Percentiles rank a stretch among this genome's conserved stretches.
These are phyloP conservation scores for Callinectes sapidus DNA, from an alignment of 2,888 invertebrate genomes.

Conservation along the genomic window DNA sequence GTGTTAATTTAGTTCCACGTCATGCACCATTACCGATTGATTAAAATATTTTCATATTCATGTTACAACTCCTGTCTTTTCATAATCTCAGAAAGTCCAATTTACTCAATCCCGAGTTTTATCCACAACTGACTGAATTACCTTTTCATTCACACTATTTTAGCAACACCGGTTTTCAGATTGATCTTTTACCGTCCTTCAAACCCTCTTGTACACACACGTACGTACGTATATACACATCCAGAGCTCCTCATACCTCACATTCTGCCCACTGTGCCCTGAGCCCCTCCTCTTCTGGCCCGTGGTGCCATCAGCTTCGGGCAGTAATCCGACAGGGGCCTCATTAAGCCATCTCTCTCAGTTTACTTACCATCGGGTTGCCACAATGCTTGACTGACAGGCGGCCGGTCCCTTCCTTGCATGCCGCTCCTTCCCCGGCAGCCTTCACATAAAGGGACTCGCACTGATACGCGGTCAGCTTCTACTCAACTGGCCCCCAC, in stretches of 20 bases:
- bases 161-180: not conserved
- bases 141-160: not conserved
- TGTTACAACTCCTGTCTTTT: not conserved
- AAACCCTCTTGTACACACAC: not conserved
- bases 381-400: slow-evolving; percentile 41
- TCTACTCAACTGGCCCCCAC: not conserved
- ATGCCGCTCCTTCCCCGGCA: not conserved
- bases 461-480: not conserved
- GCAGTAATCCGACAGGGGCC: slow-evolving; percentile 39
- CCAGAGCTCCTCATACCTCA: not conserved
- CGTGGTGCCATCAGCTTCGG: slow-evolving; percentile 33
- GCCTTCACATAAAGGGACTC: not conserved
- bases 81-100: not conserved
- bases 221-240: not conserved
- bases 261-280: slow-evolving; percentile 17
- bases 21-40: not conserved
- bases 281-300: not conserved
- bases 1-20: not conserved
- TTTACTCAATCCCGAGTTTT: not conserved
- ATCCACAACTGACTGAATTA: not conserved
- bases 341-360: slow-evolving; percentile 47
- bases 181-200: not conserved
- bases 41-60: not conserved
- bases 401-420: slow-evolving; percentile 29
- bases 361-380: slow-evolving; percentile 51